Conservation (phyloP, 2,797 vertebrate genomes). For the Columba guinea region DNA sequence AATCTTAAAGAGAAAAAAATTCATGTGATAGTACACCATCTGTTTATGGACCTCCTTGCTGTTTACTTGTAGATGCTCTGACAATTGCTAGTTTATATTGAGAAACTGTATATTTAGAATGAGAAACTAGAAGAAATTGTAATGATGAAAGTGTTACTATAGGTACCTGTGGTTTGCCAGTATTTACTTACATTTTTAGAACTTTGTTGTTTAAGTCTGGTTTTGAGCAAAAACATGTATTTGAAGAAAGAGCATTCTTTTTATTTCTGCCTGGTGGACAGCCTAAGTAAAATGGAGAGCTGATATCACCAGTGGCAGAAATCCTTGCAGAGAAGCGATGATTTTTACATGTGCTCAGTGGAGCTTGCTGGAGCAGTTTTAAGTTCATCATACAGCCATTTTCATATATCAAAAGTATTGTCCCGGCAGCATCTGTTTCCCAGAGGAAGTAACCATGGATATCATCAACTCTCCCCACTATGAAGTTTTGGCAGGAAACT, state of each 20-base stretch:
- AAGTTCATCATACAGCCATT: not conserved
- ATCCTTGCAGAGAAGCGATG: not conserved
- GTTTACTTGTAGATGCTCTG: not conserved
- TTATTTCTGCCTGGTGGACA: not conserved
- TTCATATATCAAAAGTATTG: not conserved
- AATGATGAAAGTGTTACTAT: not conserved
- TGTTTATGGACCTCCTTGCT: not conserved
- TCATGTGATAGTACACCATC: not conserved
- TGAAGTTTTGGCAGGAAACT: not conserved
- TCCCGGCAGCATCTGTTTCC: not conserved
- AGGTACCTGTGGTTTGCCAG: not conserved
- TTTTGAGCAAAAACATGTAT: not conserved
- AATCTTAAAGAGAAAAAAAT: constrained; percentile 65
- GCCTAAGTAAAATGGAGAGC: not conserved
- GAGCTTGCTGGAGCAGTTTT: not conserved
- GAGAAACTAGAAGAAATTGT: not conserved
- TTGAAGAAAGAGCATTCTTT: not conserved
- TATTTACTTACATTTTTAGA: not conserved
- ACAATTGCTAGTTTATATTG: not conserved
- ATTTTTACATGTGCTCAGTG: not conserved
- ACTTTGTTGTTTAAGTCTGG: not conserved
- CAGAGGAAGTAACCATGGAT: not conserved
- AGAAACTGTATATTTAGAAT: not conserved
- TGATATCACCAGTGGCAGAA: not conserved
- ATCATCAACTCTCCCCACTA: not conserved